Evolutionary conservation across 2,888 invertebrate species (phyloP).

Genomic region (Ariolimax columbianus): DNA sequence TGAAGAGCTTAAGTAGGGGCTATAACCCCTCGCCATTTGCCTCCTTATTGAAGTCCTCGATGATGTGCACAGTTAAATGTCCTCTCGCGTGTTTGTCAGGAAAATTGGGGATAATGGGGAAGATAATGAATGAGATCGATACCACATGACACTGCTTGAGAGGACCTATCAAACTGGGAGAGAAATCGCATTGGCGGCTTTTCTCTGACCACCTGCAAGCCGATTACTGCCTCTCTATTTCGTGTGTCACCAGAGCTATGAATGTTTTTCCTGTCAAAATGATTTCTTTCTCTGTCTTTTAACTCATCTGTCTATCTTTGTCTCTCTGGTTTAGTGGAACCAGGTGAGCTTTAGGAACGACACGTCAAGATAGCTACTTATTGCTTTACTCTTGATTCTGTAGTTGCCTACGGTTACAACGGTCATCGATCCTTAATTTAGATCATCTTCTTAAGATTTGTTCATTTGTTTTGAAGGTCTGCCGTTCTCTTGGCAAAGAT

Average conservation of each 20-base stretch:
- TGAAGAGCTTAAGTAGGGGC: not conserved
- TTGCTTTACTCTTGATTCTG: too few relatives aligned
- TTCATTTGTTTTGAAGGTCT: too few relatives aligned
- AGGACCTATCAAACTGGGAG: conserved; percentile 15
- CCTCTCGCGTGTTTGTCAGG: conserved; percentile 21
- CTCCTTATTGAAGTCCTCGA: not conserved
- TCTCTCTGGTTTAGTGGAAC: too few relatives aligned
- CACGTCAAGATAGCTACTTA: too few relatives aligned
- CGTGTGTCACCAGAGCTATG: not conserved
- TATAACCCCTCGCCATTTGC: not conserved
- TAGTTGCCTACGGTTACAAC: too few relatives aligned
- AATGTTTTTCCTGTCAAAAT: not conserved
- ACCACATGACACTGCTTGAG: conserved; percentile 2
- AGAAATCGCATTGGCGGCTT: conserved; percentile 40
- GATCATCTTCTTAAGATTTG: too few relatives aligned
- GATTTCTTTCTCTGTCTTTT: not conserved
- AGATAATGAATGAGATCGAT: conserved; percentile 34
- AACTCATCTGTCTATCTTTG: not conserved
- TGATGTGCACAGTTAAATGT: not conserved
- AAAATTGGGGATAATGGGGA: conserved; percentile 25
- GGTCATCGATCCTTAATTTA: too few relatives aligned
- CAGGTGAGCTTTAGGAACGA: too few relatives aligned
- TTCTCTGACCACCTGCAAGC: conserved; percentile 31
- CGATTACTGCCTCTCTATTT: conserved; percentile 35
- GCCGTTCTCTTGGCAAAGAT: too few relatives aligned